Conservation (phyloP, 2,113 vertebrate genomes). For the Ictalurus punctatus region DNA sequence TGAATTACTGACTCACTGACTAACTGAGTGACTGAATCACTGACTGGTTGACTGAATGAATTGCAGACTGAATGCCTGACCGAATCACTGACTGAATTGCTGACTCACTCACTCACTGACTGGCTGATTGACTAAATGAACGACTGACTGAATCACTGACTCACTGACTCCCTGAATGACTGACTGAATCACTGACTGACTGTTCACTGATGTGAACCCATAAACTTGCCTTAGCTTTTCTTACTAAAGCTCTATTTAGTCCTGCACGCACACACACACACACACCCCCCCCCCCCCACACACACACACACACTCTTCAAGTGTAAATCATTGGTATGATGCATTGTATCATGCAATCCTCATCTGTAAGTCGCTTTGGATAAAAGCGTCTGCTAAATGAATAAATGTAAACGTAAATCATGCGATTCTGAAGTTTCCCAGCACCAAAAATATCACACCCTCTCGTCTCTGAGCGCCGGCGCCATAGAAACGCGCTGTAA, state of each 20-base stretch:
- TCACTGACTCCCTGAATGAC: background rate
- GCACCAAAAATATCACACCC: background rate
- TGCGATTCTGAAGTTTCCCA: background rate
- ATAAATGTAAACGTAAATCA: too few relatives aligned
- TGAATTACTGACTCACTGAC: background rate
- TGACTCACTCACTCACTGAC: background rate
- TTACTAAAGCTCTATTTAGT: background rate
- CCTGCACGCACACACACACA: background rate
- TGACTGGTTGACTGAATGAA: background rate
- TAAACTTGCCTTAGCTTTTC: background rate
- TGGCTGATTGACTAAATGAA: too few relatives aligned
- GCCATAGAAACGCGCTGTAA: too few relatives aligned
- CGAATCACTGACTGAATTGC: background rate
- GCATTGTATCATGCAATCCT: background rate
- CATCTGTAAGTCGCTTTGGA: too few relatives aligned
- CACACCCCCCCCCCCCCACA: background rate
- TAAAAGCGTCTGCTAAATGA: too few relatives aligned
- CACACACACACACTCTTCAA: too few relatives aligned
- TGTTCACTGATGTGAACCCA: background rate
- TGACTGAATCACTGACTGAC: background rate
- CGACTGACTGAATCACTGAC: background rate
- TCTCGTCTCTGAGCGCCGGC: too few relatives aligned
- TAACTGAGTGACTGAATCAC: background rate
- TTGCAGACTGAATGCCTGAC: background rate
- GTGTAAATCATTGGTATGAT: too few relatives aligned